Percentiles rank a stretch among this genome's conserved stretches.
These are phyloP conservation scores for Microcebus lehilahytsara DNA, from an alignment of 2,113 vertebrate genomes.

Conservation along the genomic window DNA sequence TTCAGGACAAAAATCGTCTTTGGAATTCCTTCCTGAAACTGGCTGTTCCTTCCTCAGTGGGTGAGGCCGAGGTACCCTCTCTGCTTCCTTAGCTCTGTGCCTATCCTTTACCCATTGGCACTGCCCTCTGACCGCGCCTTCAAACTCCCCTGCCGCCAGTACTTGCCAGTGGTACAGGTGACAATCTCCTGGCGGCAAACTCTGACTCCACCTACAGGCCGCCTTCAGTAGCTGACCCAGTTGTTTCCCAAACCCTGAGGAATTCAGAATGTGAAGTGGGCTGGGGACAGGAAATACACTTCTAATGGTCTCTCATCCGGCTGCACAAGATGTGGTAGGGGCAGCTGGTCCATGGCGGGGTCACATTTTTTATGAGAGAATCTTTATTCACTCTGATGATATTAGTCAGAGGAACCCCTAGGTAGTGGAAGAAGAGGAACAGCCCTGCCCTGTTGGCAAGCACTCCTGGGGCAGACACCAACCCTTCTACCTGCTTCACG, in stretches of 20 bases:
- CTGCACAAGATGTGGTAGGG: accelerated
- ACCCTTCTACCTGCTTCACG: not conserved
- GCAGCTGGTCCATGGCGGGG: accelerated
- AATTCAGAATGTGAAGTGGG: accelerated
- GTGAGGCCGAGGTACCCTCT: not conserved
- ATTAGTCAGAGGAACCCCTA: too few species aligned
- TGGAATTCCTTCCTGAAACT: not conserved
- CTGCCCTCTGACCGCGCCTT: accelerated
- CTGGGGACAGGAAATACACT: accelerated
- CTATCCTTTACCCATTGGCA: accelerated
- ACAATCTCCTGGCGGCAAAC: accelerated
- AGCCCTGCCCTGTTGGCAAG: not conserved
- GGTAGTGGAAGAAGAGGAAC: not conserved
- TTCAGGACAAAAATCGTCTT: not conserved
- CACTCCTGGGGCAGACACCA: accelerated
- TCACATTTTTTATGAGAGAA: not conserved
- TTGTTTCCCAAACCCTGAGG: not conserved
- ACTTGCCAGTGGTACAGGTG: too few species aligned
- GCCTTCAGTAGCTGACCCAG: accelerated
- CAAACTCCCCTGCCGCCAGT: too few species aligned
- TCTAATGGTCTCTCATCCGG: accelerated
- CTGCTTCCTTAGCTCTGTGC: not conserved
- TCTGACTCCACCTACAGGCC: slow-evolving; percentile 45
- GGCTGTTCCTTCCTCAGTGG: not conserved
- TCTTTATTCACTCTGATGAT: accelerated